Percentiles rank a stretch among this genome's conserved stretches.
Conservation (phyloP, 1,140 invertebrate genomes). For the Leptoteleia sp. region DNA sequence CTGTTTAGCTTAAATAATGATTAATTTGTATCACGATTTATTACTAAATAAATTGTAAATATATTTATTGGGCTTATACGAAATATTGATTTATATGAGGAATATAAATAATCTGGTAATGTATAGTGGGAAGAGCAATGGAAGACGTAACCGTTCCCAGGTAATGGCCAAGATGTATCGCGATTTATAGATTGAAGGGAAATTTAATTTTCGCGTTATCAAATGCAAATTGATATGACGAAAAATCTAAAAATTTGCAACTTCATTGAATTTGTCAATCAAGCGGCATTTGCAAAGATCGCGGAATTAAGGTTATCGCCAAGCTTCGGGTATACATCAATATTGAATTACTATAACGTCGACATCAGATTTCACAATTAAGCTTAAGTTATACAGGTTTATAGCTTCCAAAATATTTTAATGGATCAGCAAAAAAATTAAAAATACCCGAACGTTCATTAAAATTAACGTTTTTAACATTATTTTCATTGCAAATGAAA, state of each 20-base stretch:
- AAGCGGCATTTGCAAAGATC: slow-evolving; percentile 59
- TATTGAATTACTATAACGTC: slow-evolving; percentile 26
- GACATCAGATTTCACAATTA: slow-evolving; percentile 46
- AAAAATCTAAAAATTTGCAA: slow-evolving; percentile 63
- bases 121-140: slow-evolving; percentile 22
- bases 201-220: slow-evolving; percentile 66
- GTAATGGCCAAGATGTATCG: slow-evolving; percentile 58
- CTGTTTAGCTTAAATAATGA: no score
- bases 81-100: slow-evolving; percentile 31
- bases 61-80: slow-evolving; percentile 4
- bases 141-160: slow-evolving; percentile 18
- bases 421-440: no score
- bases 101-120: slow-evolving; percentile 40
- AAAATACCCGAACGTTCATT: no score
- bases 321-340: slow-evolving; percentile 26
- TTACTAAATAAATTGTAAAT: no score
- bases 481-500: no score
- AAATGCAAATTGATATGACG: slow-evolving; percentile 64
- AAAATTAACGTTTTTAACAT: no score
- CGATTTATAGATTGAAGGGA: slow-evolving; percentile 63
- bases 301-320: slow-evolving; percentile 56
- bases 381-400: slow-evolving; percentile 28
- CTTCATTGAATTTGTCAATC: slow-evolving; percentile 66
- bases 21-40: no score
- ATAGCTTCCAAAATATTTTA: no score